Percentiles rank a stretch among this genome's conserved stretches.
These are phyloP conservation scores for Ephialtes manifestator DNA, from an alignment of 2,888 invertebrate genomes.

Conservation along the genomic window DNA sequence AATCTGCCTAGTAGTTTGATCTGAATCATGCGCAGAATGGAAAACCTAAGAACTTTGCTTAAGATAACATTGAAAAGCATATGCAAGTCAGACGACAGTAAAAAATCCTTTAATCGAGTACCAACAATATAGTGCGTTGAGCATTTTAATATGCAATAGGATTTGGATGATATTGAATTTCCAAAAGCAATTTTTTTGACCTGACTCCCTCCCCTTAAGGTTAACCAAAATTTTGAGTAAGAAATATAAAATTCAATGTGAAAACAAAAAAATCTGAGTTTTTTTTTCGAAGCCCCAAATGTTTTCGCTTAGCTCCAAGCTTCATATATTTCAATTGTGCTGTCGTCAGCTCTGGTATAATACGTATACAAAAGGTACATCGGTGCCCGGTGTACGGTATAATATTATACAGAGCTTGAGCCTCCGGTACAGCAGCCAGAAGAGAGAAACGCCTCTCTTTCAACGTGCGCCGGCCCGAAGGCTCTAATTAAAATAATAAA, in stretches of 20 bases:
- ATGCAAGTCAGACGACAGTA: no score
- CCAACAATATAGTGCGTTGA: no score
- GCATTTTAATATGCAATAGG: no score
- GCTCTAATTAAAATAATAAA: conserved; percentile 85
- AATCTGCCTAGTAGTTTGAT: no score
- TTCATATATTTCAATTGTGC: conserved; percentile 1
- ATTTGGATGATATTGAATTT: no score
- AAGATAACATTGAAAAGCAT: no score
- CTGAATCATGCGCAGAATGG: no score
- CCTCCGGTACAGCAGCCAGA: background rate
- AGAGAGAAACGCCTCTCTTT: conserved; percentile 40
- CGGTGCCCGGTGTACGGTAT: background rate
- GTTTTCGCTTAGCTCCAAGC: background rate
- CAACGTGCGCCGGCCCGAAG: conserved; percentile 74
- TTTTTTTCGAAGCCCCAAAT: background rate
- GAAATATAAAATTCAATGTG: background rate
- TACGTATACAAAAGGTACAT: background rate
- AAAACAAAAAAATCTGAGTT: background rate
- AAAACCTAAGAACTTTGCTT: no score
- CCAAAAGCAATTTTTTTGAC: no score
- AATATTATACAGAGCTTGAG: conserved; percentile 21
- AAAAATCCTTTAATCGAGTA: no score
- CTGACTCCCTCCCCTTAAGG: no score
- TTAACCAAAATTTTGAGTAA: no score
- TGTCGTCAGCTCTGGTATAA: conserved; percentile 3